Base-by-base conservation (phyloP, 2,888 invertebrate species). In the Abrostola tripartita region DNA sequence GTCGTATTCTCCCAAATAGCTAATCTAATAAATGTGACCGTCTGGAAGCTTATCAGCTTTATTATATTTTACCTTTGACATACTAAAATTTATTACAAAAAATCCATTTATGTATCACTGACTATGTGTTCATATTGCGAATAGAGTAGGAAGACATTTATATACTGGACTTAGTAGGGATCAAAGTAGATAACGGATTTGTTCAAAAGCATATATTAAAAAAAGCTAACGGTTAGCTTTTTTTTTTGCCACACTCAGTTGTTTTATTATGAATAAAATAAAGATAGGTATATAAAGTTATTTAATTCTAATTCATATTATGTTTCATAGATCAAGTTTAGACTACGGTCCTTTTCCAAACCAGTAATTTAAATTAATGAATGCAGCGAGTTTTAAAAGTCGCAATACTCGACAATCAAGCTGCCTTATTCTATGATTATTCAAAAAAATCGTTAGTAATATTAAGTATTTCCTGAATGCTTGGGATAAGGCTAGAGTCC, bases 401-500 rank as follows among this genome's bases (percentile, higher is more conserved):
- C 44, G 24, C 44, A 47, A 9, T 24, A 44, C 14, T 44, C 44
- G 44, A 14, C 12, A 47, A 24, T 47, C 44, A 47, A 47, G 44
- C 44, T 47, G 9, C 24, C 4, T 24, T 24, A 24, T 24, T 24
- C 24, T 24, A 2, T 2, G 24, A 24, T 24, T 24, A 24, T 24
- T 24, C 4, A 81, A 82, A 78, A n/a, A 81, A 79, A 81, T 82
- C 84, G 78, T 75, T 74, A 80, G 78, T 73, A 66, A 83, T n/a
- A n/a, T n/a, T n/a, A n/a, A n/a, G n/a, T n/a, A n/a, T 86, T 84
- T 81, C 81, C 81, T 78, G 72, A 77, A 63, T 71, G 71, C 69
- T 76, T 71, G 68, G 64, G 76, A 80, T 71, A 73, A 75, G 74
- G 62, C 75, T 71, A 79, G 81, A 81, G 81, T 82, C 82, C 79